These are phyloP conservation scores for Drosophila anceps DNA, from an alignment of 2,888 invertebrate species.

Conservation along the genomic window DNA sequence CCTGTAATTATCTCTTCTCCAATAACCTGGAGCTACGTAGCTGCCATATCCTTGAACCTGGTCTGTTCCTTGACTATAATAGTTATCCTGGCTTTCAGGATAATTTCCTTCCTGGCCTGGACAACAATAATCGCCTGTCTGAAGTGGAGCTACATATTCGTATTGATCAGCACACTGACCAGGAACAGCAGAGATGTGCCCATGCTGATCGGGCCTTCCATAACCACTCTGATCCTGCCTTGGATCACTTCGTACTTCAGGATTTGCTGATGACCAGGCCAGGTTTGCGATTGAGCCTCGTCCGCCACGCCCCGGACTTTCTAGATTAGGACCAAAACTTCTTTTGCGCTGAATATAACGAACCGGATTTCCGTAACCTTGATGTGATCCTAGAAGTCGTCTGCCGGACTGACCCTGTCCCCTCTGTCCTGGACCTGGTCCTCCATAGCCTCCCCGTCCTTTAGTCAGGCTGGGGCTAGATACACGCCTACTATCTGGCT, in stretches of 20 bases:
- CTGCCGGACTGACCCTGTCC: background rate
- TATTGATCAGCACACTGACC: background rate
- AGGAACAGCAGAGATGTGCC: background rate
- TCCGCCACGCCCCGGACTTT: background rate
- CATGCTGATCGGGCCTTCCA: background rate
- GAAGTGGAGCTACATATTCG: background rate
- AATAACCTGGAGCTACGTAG: background rate
- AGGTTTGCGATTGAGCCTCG: background rate
- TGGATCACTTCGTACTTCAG: background rate
- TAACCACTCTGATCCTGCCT: background rate
- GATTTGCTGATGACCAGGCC: background rate
- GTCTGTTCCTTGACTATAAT: background rate
- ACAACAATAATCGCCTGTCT: background rate
- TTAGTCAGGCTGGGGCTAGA: background rate
- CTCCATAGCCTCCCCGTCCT: slow-evolving; percentile 3
- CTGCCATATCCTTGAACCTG: background rate
- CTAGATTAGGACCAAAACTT: background rate
- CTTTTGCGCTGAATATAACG: background rate
- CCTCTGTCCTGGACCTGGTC: background rate
- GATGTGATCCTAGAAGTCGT: background rate
- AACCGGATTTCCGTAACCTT: background rate
- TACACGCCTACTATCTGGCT: background rate
- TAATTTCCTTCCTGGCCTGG: background rate
- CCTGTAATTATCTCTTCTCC: background rate
- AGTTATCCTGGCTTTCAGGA: background rate